Evolutionary conservation across 1,140 invertebrate species (phyloP).

Genomic region (Brevipalpus yothersi): DNA sequence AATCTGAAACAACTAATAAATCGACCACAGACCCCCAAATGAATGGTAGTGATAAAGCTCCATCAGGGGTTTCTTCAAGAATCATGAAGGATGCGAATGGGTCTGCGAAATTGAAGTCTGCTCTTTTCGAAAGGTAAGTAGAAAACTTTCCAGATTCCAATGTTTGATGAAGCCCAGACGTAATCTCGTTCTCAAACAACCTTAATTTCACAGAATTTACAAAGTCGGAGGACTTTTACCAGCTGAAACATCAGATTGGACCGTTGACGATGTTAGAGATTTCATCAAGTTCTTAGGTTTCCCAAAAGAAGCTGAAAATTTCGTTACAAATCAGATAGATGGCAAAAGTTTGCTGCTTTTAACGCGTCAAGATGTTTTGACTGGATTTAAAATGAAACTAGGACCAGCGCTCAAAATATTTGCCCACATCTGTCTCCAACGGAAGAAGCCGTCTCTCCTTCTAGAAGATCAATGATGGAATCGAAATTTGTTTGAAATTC

Average conservation of each 20-base stretch:
- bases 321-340: conserved; percentile 65
- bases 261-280: conserved; percentile 45
- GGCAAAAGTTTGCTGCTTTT: conserved; percentile 51
- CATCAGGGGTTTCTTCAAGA: not conserved
- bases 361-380: conserved; percentile 49
- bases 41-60: too few species aligned
- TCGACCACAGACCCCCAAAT: too few species aligned
- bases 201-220: not conserved
- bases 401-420: conserved; percentile 68
- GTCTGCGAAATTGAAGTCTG: not conserved
- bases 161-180: not conserved
- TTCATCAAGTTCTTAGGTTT: conserved; percentile 27
- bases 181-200: too few species aligned
- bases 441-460: not conserved
- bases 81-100: not conserved
- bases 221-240: not conserved
- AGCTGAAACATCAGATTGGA: conserved; percentile 44
- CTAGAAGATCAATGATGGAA: not conserved
- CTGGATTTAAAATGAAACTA: conserved; percentile 43
- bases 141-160: not conserved
- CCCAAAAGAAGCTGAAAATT: conserved; percentile 32
- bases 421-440: conserved; percentile 31
- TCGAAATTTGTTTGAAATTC: too few species aligned
- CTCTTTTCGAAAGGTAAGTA: not conserved
- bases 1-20: too few species aligned